Base-by-base conservation (phyloP, 2,113 vertebrate species). In the Jacana jacana region DNA sequence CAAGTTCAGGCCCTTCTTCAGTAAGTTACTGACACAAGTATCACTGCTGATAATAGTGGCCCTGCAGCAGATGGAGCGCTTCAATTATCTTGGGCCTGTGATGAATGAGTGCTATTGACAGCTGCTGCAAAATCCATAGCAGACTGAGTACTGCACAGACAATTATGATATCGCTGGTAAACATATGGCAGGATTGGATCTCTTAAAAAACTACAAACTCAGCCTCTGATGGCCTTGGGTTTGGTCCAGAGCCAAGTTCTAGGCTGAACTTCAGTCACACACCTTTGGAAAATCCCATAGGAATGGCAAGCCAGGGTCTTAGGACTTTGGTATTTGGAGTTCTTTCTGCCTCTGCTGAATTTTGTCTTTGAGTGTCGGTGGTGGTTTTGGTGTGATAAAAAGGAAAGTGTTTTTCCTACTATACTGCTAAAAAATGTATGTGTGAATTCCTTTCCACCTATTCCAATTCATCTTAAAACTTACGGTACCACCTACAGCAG, bases 121-220 rank as follows among this genome's bases (percentile, higher is more conserved):
- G 95, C 95, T 97, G 96, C 95, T 87, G 86, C 88, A 97, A 97
- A 97, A 97, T 96, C 93, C 94, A 97, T 93, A 96, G 94, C 95
- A 95, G 93, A 80, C 96, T 91, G 91, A 91, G 84, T 63, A 94
- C 90, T 58, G 93, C 82, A 75, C 82, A 95, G 92, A 95, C 96
- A 96, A 96, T 97, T 97, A 97, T 77, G 81, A 94, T 88, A 91
- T 95, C 55, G 3, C 92, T 89, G 85, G 88, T 96, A 96, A 97
- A 97, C 93, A 96, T 96, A 97, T 95, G 96, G 93, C 82, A 91
- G 82, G 48, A 91, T 3, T 87, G 63, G 71, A 79, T 92, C 80
- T 94, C 93, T 77, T 24, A 60, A 90, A 94, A 81, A 93, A 23
- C 18, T 75, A 87, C 39, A 48, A 87, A 65, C 37, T 65, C 40